Conservation (phyloP, 2,113 vertebrate genomes). For the Seriola aureovittata region DNA sequence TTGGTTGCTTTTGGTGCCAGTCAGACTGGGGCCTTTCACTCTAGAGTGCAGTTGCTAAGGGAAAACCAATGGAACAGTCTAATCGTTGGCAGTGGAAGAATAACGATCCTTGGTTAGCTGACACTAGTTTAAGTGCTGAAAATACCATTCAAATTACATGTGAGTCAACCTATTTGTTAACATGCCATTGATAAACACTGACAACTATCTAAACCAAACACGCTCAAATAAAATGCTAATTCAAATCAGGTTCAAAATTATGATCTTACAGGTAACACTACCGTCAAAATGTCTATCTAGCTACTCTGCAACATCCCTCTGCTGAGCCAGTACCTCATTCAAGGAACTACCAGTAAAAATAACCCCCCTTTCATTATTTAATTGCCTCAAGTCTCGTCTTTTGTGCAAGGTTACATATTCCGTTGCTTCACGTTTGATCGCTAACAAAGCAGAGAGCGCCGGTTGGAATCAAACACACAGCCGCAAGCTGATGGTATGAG, state of each 20-base stretch:
- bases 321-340: slow-evolving; percentile 15
- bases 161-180: too few relatives aligned
- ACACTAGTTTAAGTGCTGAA: not conserved
- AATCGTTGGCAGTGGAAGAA: not conserved
- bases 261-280: not conserved
- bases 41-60: slow-evolving; percentile 79
- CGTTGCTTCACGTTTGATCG: slow-evolving; percentile 50
- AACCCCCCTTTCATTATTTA: slow-evolving; percentile 35
- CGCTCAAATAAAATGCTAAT: not conserved
- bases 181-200: not conserved
- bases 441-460: slow-evolving; percentile 8
- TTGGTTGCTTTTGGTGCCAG: slow-evolving; percentile 72
- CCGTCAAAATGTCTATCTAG: not conserved
- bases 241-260: not conserved
- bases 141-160: not conserved
- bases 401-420: slow-evolving; percentile 45
- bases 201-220: not conserved
- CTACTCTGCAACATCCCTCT: not conserved
- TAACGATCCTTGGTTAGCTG: not conserved
- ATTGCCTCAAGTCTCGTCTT: slow-evolving; percentile 40
- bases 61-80: slow-evolving; percentile 12
- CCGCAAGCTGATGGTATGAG: slow-evolving; percentile 40
- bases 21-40: slow-evolving; percentile 67
- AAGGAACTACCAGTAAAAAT: slow-evolving; percentile 24
- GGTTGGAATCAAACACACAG: slow-evolving; percentile 50